phyloP scores from a whole-genome alignment of 1,140 invertebrate genomes.

The Episyrphus balteatus region DNA sequence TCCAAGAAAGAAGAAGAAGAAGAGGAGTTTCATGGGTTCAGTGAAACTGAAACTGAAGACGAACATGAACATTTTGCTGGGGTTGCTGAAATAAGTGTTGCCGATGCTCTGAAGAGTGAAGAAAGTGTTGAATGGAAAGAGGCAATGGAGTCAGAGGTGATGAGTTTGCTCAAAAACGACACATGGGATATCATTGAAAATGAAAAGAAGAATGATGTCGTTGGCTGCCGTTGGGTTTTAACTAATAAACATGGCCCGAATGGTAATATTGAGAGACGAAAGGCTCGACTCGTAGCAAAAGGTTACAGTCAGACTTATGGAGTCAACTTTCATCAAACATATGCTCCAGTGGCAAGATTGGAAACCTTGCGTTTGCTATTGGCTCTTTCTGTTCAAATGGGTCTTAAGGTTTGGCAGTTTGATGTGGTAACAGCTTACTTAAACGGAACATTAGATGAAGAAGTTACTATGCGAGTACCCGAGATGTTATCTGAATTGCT shows the following conservation, averaged over 20 bases:
- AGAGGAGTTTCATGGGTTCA: background rate
- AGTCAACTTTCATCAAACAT: too few species aligned
- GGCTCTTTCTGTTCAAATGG: too few species aligned
- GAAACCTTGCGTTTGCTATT: too few species aligned
- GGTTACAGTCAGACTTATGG: too few species aligned
- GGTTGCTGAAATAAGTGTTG: background rate
- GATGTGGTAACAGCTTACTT: background rate
- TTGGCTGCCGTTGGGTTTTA: too few species aligned
- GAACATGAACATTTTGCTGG: background rate
- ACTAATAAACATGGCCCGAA: too few species aligned
- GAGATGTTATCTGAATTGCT: background rate
- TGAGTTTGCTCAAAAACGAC: background rate
- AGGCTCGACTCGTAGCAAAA: too few species aligned
- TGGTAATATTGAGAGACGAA: too few species aligned
- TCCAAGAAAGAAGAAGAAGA: background rate
- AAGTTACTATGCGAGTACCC: background rate
- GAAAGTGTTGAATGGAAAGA: background rate
- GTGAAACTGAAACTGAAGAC: background rate
- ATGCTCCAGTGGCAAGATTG: background rate
- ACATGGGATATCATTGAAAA: too few species aligned
- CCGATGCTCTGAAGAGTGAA: too few species aligned
- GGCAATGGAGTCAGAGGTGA: background rate
- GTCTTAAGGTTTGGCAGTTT: background rate
- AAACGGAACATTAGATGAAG: background rate
- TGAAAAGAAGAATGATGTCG: too few species aligned